A percentile compares a stretch with the other conserved stretches of the same genome.
These are phyloP conservation scores for Anastatus disparis DNA, from an alignment of 1,140 invertebrate genomes.

Conservation along the genomic window DNA sequence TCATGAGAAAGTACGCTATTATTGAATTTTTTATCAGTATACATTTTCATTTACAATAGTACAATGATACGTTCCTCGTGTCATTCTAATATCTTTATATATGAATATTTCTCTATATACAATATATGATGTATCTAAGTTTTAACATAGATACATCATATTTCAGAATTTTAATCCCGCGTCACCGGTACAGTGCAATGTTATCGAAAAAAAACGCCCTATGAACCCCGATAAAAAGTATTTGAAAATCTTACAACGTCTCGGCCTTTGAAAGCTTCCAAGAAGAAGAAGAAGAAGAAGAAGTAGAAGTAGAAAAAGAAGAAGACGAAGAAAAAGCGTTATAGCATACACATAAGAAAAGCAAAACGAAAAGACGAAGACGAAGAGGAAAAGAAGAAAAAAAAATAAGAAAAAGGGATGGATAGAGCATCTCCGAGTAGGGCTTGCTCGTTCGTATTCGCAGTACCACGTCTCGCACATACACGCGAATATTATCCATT, in stretches of 20 bases:
- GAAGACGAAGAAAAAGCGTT: neutral
- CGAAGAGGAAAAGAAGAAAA: neutral
- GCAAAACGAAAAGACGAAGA: constrained; percentile 16
- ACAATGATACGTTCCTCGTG: too few relatives aligned
- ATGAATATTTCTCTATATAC: too few relatives aligned
- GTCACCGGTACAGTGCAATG: neutral
- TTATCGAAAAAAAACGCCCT: constrained; percentile 2
- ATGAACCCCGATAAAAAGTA: constrained; percentile 31
- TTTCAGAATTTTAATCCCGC: neutral
- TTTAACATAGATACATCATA: too few relatives aligned
- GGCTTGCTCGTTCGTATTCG: constrained; percentile 49
- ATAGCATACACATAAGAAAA: neutral
- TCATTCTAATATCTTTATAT: too few relatives aligned
- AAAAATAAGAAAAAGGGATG: constrained; percentile 28
- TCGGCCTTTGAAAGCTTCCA: constrained; percentile 43
- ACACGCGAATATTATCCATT: constrained; percentile 51
- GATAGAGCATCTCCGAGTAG: constrained; percentile 34
- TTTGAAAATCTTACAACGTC: constrained; percentile 27
- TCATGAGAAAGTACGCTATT: too few relatives aligned
- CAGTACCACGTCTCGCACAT: constrained; percentile 48
- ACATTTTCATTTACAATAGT: too few relatives aligned
- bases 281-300: constrained; percentile 28
- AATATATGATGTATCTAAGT: too few relatives aligned
- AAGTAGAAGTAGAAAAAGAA: neutral
- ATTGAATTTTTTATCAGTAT: too few relatives aligned